These are phyloP conservation scores for Yoshiicerus persimilis DNA, from an alignment of 1,140 invertebrate species.

Conservation along the genomic window DNA sequence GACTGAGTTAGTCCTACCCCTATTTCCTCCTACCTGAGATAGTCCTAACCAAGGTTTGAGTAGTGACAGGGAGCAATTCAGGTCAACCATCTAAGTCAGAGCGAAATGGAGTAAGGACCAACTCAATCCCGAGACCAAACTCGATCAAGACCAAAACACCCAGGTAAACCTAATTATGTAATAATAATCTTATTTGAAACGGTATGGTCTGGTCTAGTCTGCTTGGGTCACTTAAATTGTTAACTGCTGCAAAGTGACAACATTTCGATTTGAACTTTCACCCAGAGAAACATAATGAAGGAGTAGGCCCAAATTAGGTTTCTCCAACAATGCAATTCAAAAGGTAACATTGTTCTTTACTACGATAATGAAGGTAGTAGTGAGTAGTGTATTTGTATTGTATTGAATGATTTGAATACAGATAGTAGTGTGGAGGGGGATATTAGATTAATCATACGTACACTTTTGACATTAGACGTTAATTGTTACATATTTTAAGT, in stretches of 20 bases:
- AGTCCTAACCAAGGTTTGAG: too few species aligned
- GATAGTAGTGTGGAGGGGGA: constrained; percentile 6
- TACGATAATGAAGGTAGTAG: not conserved
- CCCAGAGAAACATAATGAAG: not conserved
- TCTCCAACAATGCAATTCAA: not conserved
- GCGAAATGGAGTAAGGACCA: too few species aligned
- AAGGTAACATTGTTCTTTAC: not conserved
- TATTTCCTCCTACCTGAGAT: too few species aligned
- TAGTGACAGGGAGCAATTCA: too few species aligned
- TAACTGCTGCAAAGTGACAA: not conserved
- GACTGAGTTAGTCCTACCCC: too few species aligned
- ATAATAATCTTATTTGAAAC: not conserved
- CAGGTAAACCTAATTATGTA: too few species aligned
- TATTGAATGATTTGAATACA: not conserved
- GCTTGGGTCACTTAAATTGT: not conserved
- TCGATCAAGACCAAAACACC: too few species aligned
- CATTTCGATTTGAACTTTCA: not conserved
- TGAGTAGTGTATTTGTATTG: not conserved
- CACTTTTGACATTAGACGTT: not conserved
- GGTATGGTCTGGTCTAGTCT: not conserved
- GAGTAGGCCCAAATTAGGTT: not conserved
- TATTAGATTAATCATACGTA: constrained; percentile 13
- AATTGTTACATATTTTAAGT: not conserved
- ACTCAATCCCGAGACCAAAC: too few species aligned
- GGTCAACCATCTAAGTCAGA: too few species aligned